Conservation (phyloP, 1,140 invertebrate species). For the Hesperophylax magnus region DNA sequence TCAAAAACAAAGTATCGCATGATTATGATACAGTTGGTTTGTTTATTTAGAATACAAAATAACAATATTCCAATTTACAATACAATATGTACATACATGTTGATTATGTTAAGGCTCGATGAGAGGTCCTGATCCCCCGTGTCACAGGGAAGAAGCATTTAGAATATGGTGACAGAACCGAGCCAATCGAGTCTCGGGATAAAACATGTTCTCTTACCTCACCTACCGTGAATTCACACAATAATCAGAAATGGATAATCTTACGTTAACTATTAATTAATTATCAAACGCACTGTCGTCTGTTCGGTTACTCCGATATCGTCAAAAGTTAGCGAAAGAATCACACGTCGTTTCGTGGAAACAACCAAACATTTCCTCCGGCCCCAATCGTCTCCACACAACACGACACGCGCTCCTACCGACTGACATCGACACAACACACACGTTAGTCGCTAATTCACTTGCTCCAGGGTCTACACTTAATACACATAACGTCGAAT, state of each 20-base stretch:
- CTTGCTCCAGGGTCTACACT: slow-evolving; percentile 9
- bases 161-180: slow-evolving; percentile 22
- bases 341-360: slow-evolving; percentile 4
- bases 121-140: slow-evolving; percentile 3
- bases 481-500: slow-evolving; percentile 24
- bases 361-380: slow-evolving; percentile 5
- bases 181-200: background rate
- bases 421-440: too few relatives aligned
- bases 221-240: background rate
- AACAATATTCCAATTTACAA: slow-evolving; percentile 41
- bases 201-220: slow-evolving; percentile 5
- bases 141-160: slow-evolving; percentile 26
- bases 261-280: slow-evolving; percentile 25
- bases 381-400: slow-evolving; percentile 10
- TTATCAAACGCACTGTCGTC: slow-evolving; percentile 13
- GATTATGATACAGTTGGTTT: slow-evolving; percentile 32
- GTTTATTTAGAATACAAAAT: slow-evolving; percentile 41
- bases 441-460: too few relatives aligned
- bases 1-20: slow-evolving; percentile 30
- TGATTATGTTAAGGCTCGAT: slow-evolving; percentile 22
- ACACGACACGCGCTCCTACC: background rate
- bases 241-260: slow-evolving; percentile 1
- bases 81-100: slow-evolving; percentile 31
- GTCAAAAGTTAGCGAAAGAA: slow-evolving; percentile 20
- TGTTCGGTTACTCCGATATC: slow-evolving; percentile 16